Conservation (phyloP, 2,888 invertebrate genomes). For the Hyposoter dolosus region DNA sequence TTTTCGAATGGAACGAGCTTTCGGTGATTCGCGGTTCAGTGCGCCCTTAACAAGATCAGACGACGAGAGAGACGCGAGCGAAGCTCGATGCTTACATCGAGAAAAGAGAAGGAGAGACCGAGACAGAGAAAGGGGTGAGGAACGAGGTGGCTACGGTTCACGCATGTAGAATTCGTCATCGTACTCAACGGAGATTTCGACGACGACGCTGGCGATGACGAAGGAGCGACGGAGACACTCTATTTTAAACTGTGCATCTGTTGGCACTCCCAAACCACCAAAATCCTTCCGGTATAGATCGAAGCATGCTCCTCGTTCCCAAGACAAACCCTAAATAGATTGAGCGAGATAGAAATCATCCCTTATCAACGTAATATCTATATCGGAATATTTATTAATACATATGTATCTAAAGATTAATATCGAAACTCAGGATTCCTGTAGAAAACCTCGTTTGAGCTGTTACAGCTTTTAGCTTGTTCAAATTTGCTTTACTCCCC, state of each 20-base stretch:
- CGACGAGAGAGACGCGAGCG: conserved; percentile 72
- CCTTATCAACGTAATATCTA: background rate
- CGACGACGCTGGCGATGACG: conserved; percentile 51
- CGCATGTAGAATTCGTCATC: conserved; percentile 51
- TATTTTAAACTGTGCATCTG: conserved; percentile 76
- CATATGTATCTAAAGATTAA: background rate
- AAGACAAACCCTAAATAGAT: conserved; percentile 68
- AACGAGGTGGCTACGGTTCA: conserved; percentile 33
- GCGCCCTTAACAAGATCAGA: conserved; percentile 84
- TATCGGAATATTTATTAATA: background rate
- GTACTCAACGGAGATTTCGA: conserved; percentile 59
- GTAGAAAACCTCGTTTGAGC: background rate
- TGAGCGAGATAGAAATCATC: conserved; percentile 17
- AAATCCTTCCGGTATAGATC: conserved; percentile 65
- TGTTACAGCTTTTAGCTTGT: background rate
- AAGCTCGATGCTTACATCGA: conserved; percentile 19
- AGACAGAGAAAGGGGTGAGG: conserved; percentile 64
- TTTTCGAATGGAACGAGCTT: conserved; percentile 80
- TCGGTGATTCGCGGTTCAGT: conserved; percentile 82
- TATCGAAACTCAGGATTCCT: background rate
- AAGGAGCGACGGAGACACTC: conserved; percentile 35
- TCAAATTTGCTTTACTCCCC: background rate
- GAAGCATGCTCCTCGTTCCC: conserved; percentile 70
- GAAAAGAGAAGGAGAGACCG: conserved; percentile 39
- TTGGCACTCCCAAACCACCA: conserved; percentile 79